These are phyloP conservation scores for Aproaerema taeniolella DNA, from an alignment of 2,888 invertebrate species.

Conservation along the genomic window DNA sequence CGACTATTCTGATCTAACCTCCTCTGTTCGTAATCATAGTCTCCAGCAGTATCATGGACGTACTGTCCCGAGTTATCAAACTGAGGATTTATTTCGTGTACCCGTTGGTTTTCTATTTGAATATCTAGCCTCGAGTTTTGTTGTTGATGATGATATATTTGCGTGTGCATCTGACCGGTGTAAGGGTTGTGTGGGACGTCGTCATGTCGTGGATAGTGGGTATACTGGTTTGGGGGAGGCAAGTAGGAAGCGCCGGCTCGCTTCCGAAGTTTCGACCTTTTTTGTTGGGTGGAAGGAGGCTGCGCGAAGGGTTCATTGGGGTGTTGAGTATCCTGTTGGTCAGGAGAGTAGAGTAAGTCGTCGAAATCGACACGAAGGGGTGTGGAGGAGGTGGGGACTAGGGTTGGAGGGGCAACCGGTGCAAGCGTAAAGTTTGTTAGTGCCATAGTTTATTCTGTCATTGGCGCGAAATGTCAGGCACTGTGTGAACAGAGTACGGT, in stretches of 20 bases:
- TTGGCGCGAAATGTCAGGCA: constrained; percentile 56
- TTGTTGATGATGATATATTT: constrained; percentile 56
- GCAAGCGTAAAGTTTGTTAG: constrained; percentile 64
- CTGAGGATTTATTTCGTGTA: constrained; percentile 53
- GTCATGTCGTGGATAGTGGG: constrained; percentile 53
- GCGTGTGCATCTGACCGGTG: constrained; percentile 49
- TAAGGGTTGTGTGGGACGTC: constrained; percentile 60
- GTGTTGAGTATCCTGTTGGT: constrained; percentile 46
- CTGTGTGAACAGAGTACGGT: constrained; percentile 45
- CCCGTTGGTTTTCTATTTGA: constrained; percentile 57
- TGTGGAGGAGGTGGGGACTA: constrained; percentile 44
- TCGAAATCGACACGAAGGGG: constrained; percentile 55
- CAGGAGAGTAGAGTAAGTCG: constrained; percentile 63
- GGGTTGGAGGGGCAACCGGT: constrained; percentile 49
- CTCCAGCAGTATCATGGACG: constrained; percentile 63
- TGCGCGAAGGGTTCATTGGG: constrained; percentile 44
- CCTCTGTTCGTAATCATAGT: constrained; percentile 67
- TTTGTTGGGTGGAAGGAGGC: constrained; percentile 33
- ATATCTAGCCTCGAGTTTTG: constrained; percentile 59
- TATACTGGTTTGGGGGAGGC: constrained; percentile 62
- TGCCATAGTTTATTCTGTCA: constrained; percentile 62
- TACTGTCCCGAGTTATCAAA: constrained; percentile 65
- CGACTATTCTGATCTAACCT: constrained; percentile 42
- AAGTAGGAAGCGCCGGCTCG: constrained; percentile 66
- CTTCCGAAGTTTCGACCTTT: constrained; percentile 59